Evolutionary conservation across 2,888 invertebrate genomes (phyloP).

Genomic region (Kuschelorhynchus macadamiae): DNA sequence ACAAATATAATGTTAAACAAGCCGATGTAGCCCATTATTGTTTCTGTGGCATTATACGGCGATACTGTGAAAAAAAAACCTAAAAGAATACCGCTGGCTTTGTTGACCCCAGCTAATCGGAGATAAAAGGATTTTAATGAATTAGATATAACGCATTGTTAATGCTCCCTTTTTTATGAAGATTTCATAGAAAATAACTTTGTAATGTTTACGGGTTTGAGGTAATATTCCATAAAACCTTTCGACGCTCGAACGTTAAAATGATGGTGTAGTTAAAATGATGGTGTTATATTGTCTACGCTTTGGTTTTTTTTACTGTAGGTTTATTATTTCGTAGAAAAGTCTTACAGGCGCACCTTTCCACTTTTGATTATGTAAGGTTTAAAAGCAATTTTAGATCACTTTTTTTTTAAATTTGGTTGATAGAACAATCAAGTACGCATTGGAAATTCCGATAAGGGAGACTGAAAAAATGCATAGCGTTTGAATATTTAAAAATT

Average conservation of each 20-base stretch:
- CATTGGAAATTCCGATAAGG: no score
- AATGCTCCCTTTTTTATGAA: conserved; percentile 25
- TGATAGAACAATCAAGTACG: no score
- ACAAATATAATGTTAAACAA: no score
- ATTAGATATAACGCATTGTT: conserved; percentile 43
- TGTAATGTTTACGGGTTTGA: conserved; percentile 22
- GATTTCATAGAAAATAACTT: conserved; percentile 26
- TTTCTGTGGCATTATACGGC: conserved; percentile 21
- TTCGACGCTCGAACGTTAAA: conserved; percentile 15
- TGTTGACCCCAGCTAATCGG: conserved; percentile 37
- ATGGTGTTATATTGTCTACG: conserved; percentile 20
- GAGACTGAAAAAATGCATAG: no score
- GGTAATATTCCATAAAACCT: conserved; percentile 32
- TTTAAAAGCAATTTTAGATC: no score
- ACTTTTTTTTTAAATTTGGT: no score
- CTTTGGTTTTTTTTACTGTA: conserved; percentile 4
- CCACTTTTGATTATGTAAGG: no score
- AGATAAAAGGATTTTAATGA: conserved; percentile 43
- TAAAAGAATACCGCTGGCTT: conserved; percentile 17
- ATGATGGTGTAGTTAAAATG: conserved; percentile 9
- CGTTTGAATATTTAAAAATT: no score
- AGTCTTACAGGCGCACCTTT: no score
- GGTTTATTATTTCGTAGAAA: no score
- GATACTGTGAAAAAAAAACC: conserved; percentile 13
- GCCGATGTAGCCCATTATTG: background rate